Base-by-base conservation (phyloP, 2,888 invertebrate species). In the Andricus quercusramuli region DNA sequence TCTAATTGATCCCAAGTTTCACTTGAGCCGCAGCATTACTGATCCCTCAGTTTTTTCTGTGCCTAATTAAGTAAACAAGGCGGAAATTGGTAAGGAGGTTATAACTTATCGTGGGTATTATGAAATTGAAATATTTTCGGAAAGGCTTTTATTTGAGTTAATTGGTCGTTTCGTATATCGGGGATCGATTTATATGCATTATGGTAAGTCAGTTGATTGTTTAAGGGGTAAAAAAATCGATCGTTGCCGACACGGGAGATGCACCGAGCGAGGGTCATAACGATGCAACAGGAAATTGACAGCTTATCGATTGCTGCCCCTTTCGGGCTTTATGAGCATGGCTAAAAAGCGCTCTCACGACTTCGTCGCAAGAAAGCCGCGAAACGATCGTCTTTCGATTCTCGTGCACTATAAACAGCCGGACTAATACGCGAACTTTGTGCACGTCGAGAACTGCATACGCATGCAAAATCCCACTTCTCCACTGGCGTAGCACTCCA, bases 241-340 rank as follows among this genome's bases (percentile, higher is more conserved):
- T 37, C n/a, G 56, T 74, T 37, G 32, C 22, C n/a, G 32, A 56
- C 74, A 74, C 11, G n/a, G 56, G 37, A 56, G 51, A n/a, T 32
- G 56, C 56, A 25, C 32, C 56, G 32, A 56, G 56, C 32, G 74
- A 74, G 74, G 74, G 56, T 74, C 74, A 74, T 74, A 74, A 74
- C 56, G 56, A 74, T 74, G 74, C 74, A 74, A 59, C 74, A 74
- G 74, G 74, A 74, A 74, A 74, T 74, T 56, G 74, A 74, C 74
- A 56, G 74, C 56, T 74, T 74, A 74, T 74, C 74, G 74, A 74
- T 74, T 74, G 15, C 20, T 74, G 51, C 22, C 56, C 37, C 74
- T 59, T 74, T 56, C 74, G 56, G 13, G 56, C n/a, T 74, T 74
- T 74, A 74, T 37, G 74, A 74, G 74, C 56, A 51, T 74, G 32